Base-by-base conservation (phyloP, 2,797 vertebrate genomes). In the Borostomias antarcticus region DNA sequence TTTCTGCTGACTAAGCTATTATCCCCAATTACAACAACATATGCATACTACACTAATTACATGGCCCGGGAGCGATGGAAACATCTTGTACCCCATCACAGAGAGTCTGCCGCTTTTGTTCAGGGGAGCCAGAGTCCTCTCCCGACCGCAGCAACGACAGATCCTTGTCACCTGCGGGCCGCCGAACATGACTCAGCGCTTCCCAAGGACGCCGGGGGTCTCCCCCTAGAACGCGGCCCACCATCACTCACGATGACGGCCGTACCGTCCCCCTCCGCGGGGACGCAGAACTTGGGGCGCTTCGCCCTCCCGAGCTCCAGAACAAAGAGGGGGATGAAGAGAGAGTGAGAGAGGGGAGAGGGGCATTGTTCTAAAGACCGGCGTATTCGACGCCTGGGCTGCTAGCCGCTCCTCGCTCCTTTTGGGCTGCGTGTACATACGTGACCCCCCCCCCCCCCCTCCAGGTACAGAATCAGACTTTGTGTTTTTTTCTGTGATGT, bases 181-280 rank as follows among this genome's bases (percentile, higher is more conserved):
- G 50, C 75, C 70, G 82, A 81, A 67, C 69, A 80, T 80, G 85
- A 81, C 58, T 70, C 73, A 70, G 66, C 54, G 21, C 68, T 64
- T 72, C 68, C 68, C 73, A 83, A 85, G 79, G 81, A 69, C 70
- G 17, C n/a, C 0, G 52, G 73, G 72, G 67, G 75, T 81, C 74
- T 58, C 63, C 45, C 69, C 15, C 70, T 65, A 71, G 76, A 72
- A 73, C 61, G 58, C 61, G 66, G 66, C 51, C 72, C 58, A 74
- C 80, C 77, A 76, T 78, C 68, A 37, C 70, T 62, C 64, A 23
- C 75, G 66, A 54, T 63, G 75, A 75, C 82, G 58, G 64, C 59
- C 66, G 60, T 63, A 65, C 67, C 33, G 58, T 70, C 70, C 40
- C 70, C 40, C 61, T 63, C 32, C 65, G 43, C 63, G 54, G 50